Percentiles rank a stretch among this genome's conserved stretches.
Evolutionary conservation across 2,797 vertebrate genomes (phyloP).

Genomic region (Sternotherus odoratus): DNA sequence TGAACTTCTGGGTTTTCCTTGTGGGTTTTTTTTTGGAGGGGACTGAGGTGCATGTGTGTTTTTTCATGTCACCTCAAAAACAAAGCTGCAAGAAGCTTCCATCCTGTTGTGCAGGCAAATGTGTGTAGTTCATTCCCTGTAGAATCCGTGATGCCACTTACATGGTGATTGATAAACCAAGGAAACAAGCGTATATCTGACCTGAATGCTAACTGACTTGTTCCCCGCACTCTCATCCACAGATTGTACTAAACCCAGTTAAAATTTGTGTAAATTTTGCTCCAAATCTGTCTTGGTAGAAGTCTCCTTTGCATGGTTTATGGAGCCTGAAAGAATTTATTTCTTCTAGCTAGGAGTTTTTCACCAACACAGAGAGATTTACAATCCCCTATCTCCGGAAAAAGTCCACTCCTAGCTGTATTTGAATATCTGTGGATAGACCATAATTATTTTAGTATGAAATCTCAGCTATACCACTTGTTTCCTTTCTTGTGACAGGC

Average conservation of each 20-base stretch:
- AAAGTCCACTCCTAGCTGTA: constrained; percentile 57
- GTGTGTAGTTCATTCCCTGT: neutral
- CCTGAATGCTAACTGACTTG: neutral
- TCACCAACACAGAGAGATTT: constrained; percentile 67
- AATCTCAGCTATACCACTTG: constrained; percentile 25
- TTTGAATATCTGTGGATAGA: constrained; percentile 73
- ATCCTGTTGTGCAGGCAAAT: neutral
- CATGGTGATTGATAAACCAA: neutral
- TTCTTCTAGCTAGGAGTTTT: constrained; percentile 54
- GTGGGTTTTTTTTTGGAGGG: no score
- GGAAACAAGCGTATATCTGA: neutral
- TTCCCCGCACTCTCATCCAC: constrained; percentile 6
- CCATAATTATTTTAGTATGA: constrained; percentile 56
- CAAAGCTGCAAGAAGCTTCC: neutral
- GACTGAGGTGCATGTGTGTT: no score
- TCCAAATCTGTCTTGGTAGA: constrained; percentile 21
- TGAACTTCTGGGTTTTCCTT: no score
- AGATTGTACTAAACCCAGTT: constrained; percentile 65
- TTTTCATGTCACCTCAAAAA: no score
- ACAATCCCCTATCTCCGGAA: constrained; percentile 37
- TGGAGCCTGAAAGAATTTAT: constrained; percentile 75
- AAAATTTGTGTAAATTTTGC: constrained; percentile 73
- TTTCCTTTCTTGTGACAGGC: constrained; percentile 5
- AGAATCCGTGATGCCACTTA: accelerated
- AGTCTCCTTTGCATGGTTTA: constrained; percentile 75